phyloP scores from a whole-genome alignment of 2,888 invertebrate species.

The Hemaris fuciformis region DNA sequence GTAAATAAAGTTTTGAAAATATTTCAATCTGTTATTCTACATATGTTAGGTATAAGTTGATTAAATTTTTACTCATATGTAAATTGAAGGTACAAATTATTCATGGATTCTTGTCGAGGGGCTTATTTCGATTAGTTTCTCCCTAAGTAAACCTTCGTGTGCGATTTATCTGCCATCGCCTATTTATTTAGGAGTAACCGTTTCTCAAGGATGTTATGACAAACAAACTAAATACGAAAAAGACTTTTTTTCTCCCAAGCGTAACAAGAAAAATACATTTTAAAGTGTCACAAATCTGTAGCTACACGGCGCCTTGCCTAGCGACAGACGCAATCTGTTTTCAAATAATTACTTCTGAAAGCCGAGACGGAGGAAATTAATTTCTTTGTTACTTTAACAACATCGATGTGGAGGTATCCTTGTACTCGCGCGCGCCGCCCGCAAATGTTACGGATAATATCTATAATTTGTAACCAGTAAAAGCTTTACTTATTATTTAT shows the following conservation, averaged over 20 bases:
- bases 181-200: slow-evolving; percentile 45
- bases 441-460: slow-evolving; percentile 12
- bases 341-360: slow-evolving; percentile 76
- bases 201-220: slow-evolving; percentile 32
- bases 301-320: slow-evolving; percentile 43
- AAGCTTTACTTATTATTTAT: slow-evolving; percentile 11
- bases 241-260: slow-evolving; percentile 23
- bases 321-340: slow-evolving; percentile 75
- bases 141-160: slow-evolving; percentile 37
- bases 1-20: background rate
- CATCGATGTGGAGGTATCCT: slow-evolving; percentile 44
- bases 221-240: slow-evolving; percentile 35
- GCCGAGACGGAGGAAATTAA: slow-evolving; percentile 70
- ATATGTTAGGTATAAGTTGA: background rate
- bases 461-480: slow-evolving; percentile 15
- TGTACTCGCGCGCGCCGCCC: slow-evolving; percentile 20
- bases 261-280: slow-evolving; percentile 7
- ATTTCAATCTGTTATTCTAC: background rate
- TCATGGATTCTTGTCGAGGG: slow-evolving; percentile 38
- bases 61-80: slow-evolving; percentile 7
- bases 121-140: slow-evolving; percentile 41
- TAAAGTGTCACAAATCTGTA: slow-evolving; percentile 38
- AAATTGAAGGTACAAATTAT: slow-evolving; percentile 32
- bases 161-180: slow-evolving; percentile 36
- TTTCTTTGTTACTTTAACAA: slow-evolving; percentile 67